Evolutionary conservation across 2,113 vertebrate species (phyloP).

Genomic region (Megalops atlanticus): DNA sequence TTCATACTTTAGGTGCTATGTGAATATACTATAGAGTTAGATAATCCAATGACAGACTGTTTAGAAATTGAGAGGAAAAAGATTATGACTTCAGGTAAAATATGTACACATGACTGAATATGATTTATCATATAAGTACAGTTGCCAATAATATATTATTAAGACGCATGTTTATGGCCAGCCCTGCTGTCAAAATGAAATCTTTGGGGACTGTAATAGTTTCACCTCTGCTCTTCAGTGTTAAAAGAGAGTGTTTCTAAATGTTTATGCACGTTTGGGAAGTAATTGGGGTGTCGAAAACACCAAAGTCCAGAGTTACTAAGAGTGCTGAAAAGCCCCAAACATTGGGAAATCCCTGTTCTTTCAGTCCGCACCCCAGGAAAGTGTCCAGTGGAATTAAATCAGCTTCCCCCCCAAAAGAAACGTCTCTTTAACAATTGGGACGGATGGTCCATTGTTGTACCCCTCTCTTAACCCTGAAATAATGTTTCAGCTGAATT

Average conservation of each 20-base stretch:
- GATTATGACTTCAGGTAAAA: no score
- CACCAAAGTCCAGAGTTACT: background rate
- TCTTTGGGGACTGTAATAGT: background rate
- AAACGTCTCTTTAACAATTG: background rate
- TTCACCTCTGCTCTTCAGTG: background rate
- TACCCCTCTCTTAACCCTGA: background rate
- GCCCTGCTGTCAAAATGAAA: no score
- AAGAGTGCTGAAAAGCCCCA: background rate
- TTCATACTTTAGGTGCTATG: no score
- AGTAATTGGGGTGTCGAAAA: background rate
- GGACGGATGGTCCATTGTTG: background rate
- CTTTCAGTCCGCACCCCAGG: background rate
- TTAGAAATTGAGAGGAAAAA: no score
- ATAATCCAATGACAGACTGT: background rate
- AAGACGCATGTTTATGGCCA: no score
- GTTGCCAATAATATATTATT: no score
- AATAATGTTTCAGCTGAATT: background rate
- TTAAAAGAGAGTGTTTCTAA: background rate
- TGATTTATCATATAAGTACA: no score
- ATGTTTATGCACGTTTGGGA: background rate
- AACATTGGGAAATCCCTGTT: background rate
- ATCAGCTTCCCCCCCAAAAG: background rate
- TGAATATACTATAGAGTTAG: no score
- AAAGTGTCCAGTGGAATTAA: constrained; percentile 10
- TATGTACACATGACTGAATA: no score